Percentiles rank a stretch among this genome's conserved stretches.
phyloP scores from a whole-genome alignment of 1,140 invertebrate genomes.

The Plectrocnemia conspersa region DNA sequence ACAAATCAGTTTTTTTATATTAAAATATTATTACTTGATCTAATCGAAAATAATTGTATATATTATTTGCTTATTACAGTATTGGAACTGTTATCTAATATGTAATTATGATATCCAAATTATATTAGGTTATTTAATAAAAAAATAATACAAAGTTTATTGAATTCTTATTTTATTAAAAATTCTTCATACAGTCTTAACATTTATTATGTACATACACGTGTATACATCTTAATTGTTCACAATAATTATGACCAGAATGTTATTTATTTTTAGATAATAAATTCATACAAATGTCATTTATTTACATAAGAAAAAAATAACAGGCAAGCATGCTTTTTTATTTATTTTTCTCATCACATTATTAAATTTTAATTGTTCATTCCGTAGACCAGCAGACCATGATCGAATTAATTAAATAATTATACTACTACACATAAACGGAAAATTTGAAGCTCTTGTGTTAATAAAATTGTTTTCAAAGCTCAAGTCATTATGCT shows the following conservation, averaged over 20 bases:
- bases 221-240: constrained; percentile 10
- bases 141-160: too few relatives aligned
- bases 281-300: constrained; percentile 1
- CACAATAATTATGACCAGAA: constrained; percentile 26
- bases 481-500: background rate
- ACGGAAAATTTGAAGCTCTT: background rate
- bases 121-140: too few relatives aligned
- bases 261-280: background rate
- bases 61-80: background rate
- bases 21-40: too few relatives aligned
- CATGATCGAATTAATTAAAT: background rate
- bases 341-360: background rate
- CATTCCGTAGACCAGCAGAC: background rate
- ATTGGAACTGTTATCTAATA: background rate
- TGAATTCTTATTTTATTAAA: too few relatives aligned
- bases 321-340: background rate
- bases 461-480: too few relatives aligned
- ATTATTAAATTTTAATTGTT: background rate
- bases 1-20: too few relatives aligned
- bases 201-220: too few relatives aligned
- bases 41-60: too few relatives aligned
- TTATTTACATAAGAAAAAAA: too few relatives aligned
- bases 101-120: constrained; percentile 12
- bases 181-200: too few relatives aligned
- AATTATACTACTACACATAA: constrained; percentile 1